Base-by-base conservation (phyloP, 1,140 invertebrate genomes). In the Ooceraea biroi region DNA sequence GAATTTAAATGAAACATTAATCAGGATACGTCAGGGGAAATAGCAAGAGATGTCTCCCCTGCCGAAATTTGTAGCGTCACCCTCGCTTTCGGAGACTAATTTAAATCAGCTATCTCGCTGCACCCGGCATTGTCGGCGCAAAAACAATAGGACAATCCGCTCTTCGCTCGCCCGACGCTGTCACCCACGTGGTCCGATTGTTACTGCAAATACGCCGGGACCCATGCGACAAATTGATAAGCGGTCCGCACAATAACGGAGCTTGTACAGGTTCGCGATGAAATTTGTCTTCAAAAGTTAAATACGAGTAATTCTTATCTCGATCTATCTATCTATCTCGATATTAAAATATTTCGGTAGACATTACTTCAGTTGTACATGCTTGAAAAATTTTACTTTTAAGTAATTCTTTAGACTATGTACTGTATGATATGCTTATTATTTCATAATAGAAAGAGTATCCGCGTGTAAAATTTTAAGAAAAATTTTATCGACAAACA, bases 1-100 rank as follows among this genome's bases (percentile, higher is more conserved):
- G 83, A 89, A 76, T 89, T 82, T 80, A 76, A 89, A 89, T 71
- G 88, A 87, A 87, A 85, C 82, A 69, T 85, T 89, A 85, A 89
- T 87, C 85, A 72, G 30, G 22, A 87, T 84, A 65, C 60, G 72
- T 74, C 82, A 52, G 50, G 88, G 72, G 87, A 88, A 89, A 77
- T 71, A 41, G 66, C 71, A 68, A 85, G 85, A 85, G 66, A 55
- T 72, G 27, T 52, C 58, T 63, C 66, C 36, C 22, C 63, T 41
- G 58, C 41, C 63, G 44, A 84, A 71, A 74, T 71, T 83, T 73
- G 82, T 66, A 50, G 76, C 58, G 58, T 80, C 87, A 83, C 83
- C 84, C 87, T 85, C 71, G 83, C 78, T 74, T 41, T 55, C 44
- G 17, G 25, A 27, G 52, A 48, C 80, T 89, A 87, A 88, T 88